Percentiles rank a stretch among this genome's conserved stretches.
Evolutionary conservation across 2,888 invertebrate species (phyloP).

Genomic region (Habroteleia sp.): DNA sequence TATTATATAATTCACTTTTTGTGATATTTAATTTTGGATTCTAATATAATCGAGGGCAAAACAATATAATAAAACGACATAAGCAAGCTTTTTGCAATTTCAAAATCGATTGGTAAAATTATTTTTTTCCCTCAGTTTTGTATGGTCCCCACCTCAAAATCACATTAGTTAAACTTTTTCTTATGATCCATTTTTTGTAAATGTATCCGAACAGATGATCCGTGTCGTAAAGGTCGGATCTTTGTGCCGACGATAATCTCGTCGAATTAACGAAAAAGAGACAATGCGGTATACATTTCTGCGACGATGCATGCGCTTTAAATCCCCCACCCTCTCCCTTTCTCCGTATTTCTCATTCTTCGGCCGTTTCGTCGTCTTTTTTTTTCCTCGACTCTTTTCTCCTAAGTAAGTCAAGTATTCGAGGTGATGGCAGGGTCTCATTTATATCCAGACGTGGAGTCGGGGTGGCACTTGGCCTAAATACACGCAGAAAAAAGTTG

Average conservation of each 20-base stretch:
- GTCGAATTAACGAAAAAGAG: slow-evolving; percentile 50
- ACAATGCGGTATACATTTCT: slow-evolving; percentile 23
- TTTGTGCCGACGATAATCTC: slow-evolving; percentile 35
- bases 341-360: slow-evolving; percentile 40
- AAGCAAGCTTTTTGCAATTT: too few relatives aligned
- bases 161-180: slow-evolving; percentile 27
- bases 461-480: slow-evolving; percentile 41
- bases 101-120: slow-evolving; percentile 6
- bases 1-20: too few relatives aligned
- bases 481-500: too few relatives aligned
- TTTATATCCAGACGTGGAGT: slow-evolving; percentile 72
- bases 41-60: too few relatives aligned
- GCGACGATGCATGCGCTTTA: slow-evolving; percentile 52
- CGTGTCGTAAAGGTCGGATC: slow-evolving; percentile 27
- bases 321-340: slow-evolving; percentile 28
- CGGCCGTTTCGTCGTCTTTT: slow-evolving; percentile 55
- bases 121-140: slow-evolving; percentile 11
- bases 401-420: slow-evolving; percentile 72
- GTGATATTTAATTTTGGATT: too few relatives aligned
- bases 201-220: slow-evolving; percentile 10
- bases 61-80: too few relatives aligned
- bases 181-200: slow-evolving; percentile 47
- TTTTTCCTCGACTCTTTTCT: slow-evolving; percentile 55
- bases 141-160: background rate
- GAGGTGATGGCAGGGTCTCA: slow-evolving; percentile 70